Evolutionary conservation across 2,797 vertebrate genomes (phyloP), one percentile per base, ranked within the genome.

Genomic region (Pseudochirops corinnae): DNA sequence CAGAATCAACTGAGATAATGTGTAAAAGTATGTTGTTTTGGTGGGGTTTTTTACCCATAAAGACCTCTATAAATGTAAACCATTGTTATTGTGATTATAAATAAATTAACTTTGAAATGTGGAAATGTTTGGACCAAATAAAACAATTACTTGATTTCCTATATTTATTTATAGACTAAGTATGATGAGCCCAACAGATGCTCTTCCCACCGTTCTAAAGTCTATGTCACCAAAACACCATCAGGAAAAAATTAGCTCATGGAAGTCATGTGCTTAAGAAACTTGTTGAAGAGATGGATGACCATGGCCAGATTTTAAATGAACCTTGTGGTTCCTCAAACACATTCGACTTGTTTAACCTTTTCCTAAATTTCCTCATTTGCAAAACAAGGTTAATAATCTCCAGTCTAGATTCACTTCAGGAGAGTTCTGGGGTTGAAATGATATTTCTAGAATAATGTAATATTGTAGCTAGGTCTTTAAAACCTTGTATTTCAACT

Each of bases 51-150:
- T 5, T 93, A 90, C 39, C 58, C 57, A 52, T 95, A 96, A 87
- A 92, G 46, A 33, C 46, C 21, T 87, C 21, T 87, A 46, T 46
- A 46, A 46, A 87, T 87, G 74, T 50, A 87, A 87, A 12, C 21
- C 39, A 87, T 87, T 87, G 74, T 87, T 87, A 26, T 26, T 46
- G 74, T 82, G 24, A 50, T 87, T 97, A 56, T 56, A 92, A 50
- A 92, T 92, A 56, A 92, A 91, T 56, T n/a, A 28, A 33, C 10
- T 92, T 39, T 29, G 56, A 46, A 92, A 92, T 92, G 91, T 56
- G 56, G 31, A 46, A 57, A 92, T 46, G 21, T 58, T 28, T 58
- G n/a, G 56, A 57, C 91, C 46, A 26, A 56, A 39, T 39, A 16
- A 57, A 92, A 56, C 31, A 56, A 56, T 91, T n/a, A 57, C 39